Evolutionary conservation across 2,888 invertebrate genomes (phyloP).

Genomic region (Perizoma affinitatum): DNA sequence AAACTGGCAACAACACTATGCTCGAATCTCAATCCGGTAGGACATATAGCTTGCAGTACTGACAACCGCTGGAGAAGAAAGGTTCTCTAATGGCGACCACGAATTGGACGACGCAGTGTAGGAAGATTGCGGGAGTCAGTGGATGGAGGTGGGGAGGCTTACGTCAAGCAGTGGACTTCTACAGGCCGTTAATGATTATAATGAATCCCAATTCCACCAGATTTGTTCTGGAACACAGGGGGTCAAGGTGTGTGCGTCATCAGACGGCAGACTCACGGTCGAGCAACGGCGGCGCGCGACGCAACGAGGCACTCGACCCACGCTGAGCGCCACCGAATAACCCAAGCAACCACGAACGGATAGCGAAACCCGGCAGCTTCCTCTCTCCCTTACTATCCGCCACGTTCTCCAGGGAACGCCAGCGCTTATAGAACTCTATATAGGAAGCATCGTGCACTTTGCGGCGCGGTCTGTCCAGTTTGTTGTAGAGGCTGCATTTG

Average conservation of each 20-base stretch:
- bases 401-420: constrained; percentile 91
- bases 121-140: too few species aligned
- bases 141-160: too few species aligned
- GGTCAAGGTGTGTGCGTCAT: constrained; percentile 30
- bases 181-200: too few species aligned
- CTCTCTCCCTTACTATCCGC: constrained; percentile 67
- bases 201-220: too few species aligned
- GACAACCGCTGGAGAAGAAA: too few species aligned
- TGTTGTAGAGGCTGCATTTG: constrained; percentile 69
- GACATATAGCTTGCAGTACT: too few species aligned
- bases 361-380: constrained; percentile 87
- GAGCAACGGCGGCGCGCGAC: constrained; percentile 74
- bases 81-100: too few species aligned
- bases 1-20: too few species aligned
- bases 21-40: too few species aligned
- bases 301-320: constrained; percentile 81
- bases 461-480: constrained; percentile 65
- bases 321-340: constrained; percentile 89
- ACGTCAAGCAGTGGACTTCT: too few species aligned
- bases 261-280: constrained; percentile 79
- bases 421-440: constrained; percentile 86
- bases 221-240: too few species aligned
- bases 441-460: constrained; percentile 73
- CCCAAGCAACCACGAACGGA: constrained; percentile 90
- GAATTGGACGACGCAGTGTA: too few species aligned